A percentile compares a stretch with the other conserved stretches of the same genome.
Evolutionary conservation across 2,113 vertebrate genomes (phyloP).

Genomic region (Dendropsophus ebraccatus): DNA sequence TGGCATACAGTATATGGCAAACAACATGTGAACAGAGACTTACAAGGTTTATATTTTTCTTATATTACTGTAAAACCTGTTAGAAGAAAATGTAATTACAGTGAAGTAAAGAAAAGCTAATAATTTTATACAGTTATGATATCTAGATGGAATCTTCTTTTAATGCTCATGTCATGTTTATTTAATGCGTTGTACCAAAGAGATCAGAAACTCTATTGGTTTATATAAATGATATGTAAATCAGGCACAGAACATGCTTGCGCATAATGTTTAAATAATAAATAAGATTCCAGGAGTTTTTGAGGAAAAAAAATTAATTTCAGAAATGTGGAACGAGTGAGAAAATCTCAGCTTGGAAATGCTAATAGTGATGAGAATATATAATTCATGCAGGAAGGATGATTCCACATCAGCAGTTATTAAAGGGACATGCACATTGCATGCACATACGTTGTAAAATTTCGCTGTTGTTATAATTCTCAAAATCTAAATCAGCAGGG

Average conservation of each 20-base stretch:
- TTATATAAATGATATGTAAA: constrained; percentile 28
- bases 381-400: constrained; percentile 10
- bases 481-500: no score
- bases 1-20: no score
- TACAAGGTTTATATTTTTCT: no score
- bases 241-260: not conserved
- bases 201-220: not conserved
- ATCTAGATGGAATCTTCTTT: not conserved
- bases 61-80: not conserved
- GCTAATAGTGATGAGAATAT: constrained; percentile 30
- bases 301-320: constrained; percentile 10
- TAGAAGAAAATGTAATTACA: not conserved
- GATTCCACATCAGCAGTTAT: not conserved
- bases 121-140: not conserved
- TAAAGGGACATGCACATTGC: not conserved
- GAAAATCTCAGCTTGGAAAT: constrained; percentile 32
- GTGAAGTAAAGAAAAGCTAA: not conserved
- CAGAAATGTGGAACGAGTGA: not conserved
- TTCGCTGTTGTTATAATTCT: no score
- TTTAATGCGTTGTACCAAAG: constrained; percentile 1
- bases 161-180: not conserved
- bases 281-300: constrained; percentile 24
- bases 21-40: no score
- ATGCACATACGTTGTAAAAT: no score
- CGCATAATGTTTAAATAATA: constrained; percentile 41